phyloP scores from a whole-genome alignment of 2,797 vertebrate genomes.

The Alfaro cultratus region DNA sequence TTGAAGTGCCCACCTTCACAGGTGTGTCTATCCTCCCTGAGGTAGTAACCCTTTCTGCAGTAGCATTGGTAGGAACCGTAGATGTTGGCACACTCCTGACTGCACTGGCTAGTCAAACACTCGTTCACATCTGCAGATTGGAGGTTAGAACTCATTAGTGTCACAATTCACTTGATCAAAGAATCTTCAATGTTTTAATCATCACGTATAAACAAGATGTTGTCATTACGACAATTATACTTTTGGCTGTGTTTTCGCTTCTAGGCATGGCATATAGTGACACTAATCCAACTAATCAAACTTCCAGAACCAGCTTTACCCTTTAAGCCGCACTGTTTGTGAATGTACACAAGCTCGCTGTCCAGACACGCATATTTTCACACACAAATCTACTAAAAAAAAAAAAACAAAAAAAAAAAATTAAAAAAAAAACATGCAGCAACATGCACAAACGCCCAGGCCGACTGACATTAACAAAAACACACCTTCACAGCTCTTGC shows the following conservation, averaged over 20 bases:
- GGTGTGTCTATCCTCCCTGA: constrained; percentile 90
- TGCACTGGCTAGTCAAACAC: constrained; percentile 89
- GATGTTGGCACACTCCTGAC: constrained; percentile 96
- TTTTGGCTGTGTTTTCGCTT: constrained; percentile 43
- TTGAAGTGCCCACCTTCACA: constrained; percentile 85
- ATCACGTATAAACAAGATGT: constrained; percentile 45
- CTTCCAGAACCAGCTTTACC: constrained; percentile 21
- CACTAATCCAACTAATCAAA: constrained; percentile 9
- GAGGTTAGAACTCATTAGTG: constrained; percentile 57
- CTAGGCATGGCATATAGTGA: constrained; percentile 27
- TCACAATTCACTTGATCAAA: constrained; percentile 53
- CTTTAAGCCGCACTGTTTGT: constrained; percentile 11
- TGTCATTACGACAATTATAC: constrained; percentile 58
- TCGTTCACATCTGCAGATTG: constrained; percentile 90
- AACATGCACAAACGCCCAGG: constrained; percentile 50
- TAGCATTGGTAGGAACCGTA: constrained; percentile 99
- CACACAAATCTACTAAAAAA: constrained; percentile 39
- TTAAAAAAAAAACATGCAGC: constrained; percentile 51
- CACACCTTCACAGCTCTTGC: constrained; percentile 85
- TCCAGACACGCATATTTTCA: constrained; percentile 47
- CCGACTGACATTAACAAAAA: constrained; percentile 41
- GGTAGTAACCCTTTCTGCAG: constrained; percentile 92
- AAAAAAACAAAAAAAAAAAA: constrained; percentile 46
- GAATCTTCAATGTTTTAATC: constrained; percentile 39
- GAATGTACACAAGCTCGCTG: constrained; percentile 13